These are phyloP conservation scores for Acanthisitta chloris DNA, from an alignment of 2,113 vertebrate genomes.

Conservation along the genomic window DNA sequence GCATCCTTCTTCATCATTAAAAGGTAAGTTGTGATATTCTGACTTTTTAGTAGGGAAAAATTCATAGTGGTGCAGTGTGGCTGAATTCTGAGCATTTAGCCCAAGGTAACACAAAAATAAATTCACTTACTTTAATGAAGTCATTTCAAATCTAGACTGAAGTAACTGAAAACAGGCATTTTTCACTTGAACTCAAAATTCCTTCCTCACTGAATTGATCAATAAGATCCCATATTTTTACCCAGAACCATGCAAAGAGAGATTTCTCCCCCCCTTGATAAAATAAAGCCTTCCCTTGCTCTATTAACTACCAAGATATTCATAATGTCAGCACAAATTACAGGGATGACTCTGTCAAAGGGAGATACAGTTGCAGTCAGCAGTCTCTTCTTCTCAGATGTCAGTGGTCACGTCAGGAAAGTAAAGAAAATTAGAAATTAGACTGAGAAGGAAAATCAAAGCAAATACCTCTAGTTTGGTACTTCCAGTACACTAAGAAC, in stretches of 20 bases:
- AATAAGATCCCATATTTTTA: background rate
- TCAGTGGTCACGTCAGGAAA: background rate
- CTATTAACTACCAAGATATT: background rate
- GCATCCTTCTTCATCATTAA: background rate
- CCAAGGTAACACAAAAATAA: background rate
- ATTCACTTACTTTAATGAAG: background rate
- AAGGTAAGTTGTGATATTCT: background rate
- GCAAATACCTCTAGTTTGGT: background rate
- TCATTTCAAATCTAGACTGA: background rate
- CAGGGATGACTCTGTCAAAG: background rate
- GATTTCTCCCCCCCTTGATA: background rate
- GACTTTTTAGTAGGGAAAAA: background rate
- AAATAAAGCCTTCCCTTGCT: background rate
- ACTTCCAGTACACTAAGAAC: background rate
- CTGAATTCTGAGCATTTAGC: background rate
- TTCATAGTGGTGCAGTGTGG: background rate
- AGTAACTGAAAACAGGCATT: background rate
- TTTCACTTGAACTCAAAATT: background rate
- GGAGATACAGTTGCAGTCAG: background rate
- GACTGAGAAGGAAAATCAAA: background rate
- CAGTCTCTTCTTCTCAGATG: constrained; percentile 6
- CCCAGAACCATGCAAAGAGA: background rate
- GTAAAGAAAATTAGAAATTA: constrained; percentile 21
- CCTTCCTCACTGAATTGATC: background rate
- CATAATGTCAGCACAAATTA: background rate